A percentile compares a stretch with the other conserved stretches of the same genome.
Evolutionary conservation across 2,888 invertebrate genomes (phyloP).

Genomic region (Lacanobia wlatinum): DNA sequence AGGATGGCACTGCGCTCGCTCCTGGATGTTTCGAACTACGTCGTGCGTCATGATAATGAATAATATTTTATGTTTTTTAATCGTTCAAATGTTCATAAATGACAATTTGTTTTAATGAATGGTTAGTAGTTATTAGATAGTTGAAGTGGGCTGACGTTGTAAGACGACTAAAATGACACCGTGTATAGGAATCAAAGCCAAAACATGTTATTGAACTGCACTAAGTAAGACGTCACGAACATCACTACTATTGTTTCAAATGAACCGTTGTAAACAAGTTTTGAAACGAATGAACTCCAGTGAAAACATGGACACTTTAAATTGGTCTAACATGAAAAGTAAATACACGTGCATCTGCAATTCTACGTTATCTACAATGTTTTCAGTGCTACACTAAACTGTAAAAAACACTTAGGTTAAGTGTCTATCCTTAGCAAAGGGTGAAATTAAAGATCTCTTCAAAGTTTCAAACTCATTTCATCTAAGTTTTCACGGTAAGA

Average conservation of each 20-base stretch:
- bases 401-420: background rate
- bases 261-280: conserved; percentile 5
- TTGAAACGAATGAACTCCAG: background rate
- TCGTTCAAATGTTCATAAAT: too few species aligned
- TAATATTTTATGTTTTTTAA: too few species aligned
- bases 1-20: too few species aligned
- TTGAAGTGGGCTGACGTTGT: too few species aligned
- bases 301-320: conserved; percentile 29
- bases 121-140: too few species aligned
- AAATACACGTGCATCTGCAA: conserved; percentile 46
- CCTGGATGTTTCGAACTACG: too few species aligned
- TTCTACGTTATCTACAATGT: conserved; percentile 22
- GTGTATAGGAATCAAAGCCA: background rate
- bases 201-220: background rate
- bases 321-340: conserved; percentile 45
- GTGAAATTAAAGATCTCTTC: too few species aligned
- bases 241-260: background rate
- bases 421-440: background rate
- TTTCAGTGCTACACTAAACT: background rate
- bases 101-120: too few species aligned
- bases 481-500: background rate
- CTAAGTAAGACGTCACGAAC: background rate
- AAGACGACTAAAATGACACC: too few species aligned
- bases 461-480: background rate
- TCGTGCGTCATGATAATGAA: too few species aligned